Evolutionary conservation across 2,888 invertebrate species (phyloP).

Genomic region (Prosopocoilus inquinatus): DNA sequence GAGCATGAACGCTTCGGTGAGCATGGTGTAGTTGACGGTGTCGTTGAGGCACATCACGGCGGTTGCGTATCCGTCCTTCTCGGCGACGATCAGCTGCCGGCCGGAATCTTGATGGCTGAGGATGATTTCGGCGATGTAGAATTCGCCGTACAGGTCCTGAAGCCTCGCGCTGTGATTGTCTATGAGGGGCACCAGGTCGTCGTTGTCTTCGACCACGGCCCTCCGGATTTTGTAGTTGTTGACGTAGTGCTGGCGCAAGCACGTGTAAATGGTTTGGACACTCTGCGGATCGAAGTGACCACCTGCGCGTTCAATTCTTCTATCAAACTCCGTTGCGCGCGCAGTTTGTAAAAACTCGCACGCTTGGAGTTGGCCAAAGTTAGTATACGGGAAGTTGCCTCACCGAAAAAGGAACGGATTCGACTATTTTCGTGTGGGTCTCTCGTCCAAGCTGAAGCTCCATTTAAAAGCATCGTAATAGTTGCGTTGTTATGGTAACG

Average conservation of each 20-base stretch:
- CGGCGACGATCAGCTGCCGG: conserved; percentile 62
- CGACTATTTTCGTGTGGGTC: too few species aligned
- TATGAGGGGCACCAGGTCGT: conserved; percentile 66
- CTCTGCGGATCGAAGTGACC: conserved; percentile 26
- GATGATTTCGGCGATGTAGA: conserved; percentile 67
- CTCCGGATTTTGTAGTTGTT: conserved; percentile 52
- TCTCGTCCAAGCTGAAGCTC: too few species aligned
- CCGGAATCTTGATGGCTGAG: conserved; percentile 48
- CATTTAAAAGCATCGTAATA: too few species aligned
- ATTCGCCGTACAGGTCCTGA: conserved; percentile 60
- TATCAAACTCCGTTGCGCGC: neutral
- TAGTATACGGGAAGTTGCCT: too few species aligned
- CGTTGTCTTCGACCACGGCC: conserved; percentile 74
- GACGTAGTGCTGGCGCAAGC: conserved; percentile 39
- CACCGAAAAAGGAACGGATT: too few species aligned
- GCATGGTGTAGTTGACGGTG: conserved; percentile 56
- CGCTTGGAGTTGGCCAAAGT: too few species aligned
- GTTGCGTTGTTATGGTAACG: too few species aligned
- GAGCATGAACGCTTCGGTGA: conserved; percentile 62
- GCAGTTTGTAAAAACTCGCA: too few species aligned
- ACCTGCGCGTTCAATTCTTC: too few species aligned
- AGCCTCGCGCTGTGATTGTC: conserved; percentile 54
- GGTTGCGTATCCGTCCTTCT: conserved; percentile 51
- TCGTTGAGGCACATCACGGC: conserved; percentile 63
- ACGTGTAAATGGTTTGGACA: conserved; percentile 44